Percentiles rank a stretch among this genome's conserved stretches.
Evolutionary conservation across 2,888 invertebrate species (phyloP).

Genomic region (Oscheius sp.): DNA sequence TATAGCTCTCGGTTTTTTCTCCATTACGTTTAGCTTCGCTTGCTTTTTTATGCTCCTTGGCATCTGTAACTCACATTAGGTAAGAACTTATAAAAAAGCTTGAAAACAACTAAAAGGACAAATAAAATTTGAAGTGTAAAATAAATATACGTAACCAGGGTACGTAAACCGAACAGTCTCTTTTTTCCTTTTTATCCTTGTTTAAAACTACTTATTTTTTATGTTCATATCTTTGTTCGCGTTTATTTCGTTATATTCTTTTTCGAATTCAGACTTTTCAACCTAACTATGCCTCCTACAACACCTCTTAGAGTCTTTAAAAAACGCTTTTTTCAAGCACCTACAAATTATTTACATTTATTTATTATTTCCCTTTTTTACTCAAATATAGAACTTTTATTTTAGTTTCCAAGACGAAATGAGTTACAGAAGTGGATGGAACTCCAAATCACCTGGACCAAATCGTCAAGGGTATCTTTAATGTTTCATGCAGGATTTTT

Average conservation of each 20-base stretch:
- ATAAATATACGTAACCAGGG: no score
- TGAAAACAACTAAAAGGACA: no score
- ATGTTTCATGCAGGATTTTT: neutral
- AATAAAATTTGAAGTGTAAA: neutral
- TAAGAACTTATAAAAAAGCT: no score
- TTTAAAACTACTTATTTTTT: no score
- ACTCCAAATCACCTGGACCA: neutral
- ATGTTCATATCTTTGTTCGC: no score
- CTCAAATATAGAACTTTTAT: neutral
- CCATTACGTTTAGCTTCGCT: neutral
- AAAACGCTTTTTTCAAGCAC: neutral
- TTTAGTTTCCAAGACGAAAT: neutral
- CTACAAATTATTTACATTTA: neutral
- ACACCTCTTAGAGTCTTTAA: no score
- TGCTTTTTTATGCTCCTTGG: neutral
- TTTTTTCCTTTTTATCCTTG: no score
- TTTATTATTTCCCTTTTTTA: neutral
- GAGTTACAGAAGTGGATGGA: neutral
- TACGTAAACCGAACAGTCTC: no score
- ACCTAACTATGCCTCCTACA: no score
- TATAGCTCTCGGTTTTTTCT: neutral
- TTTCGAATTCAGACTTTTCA: no score
- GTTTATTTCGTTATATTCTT: no score
- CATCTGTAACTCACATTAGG: no score
- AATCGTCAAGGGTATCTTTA: neutral